These are phyloP conservation scores for Brachionus plicatilis DNA, from an alignment of 1,140 invertebrate species.

Conservation along the genomic window DNA sequence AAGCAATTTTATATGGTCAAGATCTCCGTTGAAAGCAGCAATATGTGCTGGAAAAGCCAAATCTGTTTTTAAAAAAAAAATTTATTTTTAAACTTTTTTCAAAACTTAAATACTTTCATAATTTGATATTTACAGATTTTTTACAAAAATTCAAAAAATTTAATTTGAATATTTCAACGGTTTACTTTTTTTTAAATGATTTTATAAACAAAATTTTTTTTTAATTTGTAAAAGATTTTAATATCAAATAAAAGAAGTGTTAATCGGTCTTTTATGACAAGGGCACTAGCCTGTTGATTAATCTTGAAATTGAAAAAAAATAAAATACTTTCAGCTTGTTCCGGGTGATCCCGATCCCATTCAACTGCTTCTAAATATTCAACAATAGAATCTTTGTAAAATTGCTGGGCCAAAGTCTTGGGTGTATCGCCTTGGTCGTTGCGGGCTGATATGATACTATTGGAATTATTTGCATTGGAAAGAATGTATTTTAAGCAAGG, in stretches of 20 bases:
- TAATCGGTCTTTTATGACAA: too few relatives aligned
- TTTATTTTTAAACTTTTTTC: not conserved
- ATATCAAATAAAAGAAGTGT: too few relatives aligned
- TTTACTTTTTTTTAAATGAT: too few relatives aligned
- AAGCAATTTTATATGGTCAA: conserved; percentile 54
- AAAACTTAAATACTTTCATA: conserved; percentile 49
- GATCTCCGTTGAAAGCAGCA: conserved; percentile 53
- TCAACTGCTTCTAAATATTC: conserved; percentile 55
- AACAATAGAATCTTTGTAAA: conserved; percentile 53
- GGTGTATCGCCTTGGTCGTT: conserved; percentile 57
- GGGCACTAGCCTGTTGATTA: too few relatives aligned
- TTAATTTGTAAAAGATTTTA: too few relatives aligned
- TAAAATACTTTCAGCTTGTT: conserved; percentile 54
- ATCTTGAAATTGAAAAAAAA: too few relatives aligned
- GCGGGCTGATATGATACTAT: conserved; percentile 49
- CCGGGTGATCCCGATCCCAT: conserved; percentile 55
- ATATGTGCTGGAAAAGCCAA: conserved; percentile 56
- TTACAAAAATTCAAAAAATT: too few relatives aligned
- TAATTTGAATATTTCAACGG: too few relatives aligned
- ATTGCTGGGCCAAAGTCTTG: conserved; percentile 54
- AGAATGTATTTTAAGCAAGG: conserved; percentile 56
- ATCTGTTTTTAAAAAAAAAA: conserved; percentile 44
- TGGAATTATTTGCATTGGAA: conserved; percentile 46
- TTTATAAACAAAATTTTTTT: too few relatives aligned
- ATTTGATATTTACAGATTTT: too few relatives aligned